Evolutionary conservation across 1,140 invertebrate genomes (phyloP).

Genomic region (Olivierus martensii): DNA sequence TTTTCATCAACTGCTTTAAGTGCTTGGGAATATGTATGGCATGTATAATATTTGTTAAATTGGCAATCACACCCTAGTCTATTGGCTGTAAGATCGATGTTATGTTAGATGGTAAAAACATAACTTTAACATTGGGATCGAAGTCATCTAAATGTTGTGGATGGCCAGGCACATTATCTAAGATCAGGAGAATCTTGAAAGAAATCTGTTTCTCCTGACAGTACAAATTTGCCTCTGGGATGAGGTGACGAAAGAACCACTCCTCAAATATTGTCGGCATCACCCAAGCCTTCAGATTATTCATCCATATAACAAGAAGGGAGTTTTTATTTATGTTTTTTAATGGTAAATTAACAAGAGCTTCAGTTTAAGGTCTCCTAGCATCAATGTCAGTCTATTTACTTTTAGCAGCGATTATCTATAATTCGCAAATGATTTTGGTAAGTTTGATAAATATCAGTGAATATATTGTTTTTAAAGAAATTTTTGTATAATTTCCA

Average conservation of each 20-base stretch:
- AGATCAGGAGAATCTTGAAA: neutral
- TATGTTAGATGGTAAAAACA: slow-evolving; percentile 34
- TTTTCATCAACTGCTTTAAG: neutral
- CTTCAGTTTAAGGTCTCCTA: too few species aligned
- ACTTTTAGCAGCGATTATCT: too few species aligned
- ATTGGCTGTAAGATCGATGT: slow-evolving; percentile 34
- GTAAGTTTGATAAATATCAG: too few species aligned
- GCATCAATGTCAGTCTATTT: too few species aligned
- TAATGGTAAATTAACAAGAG: too few species aligned
- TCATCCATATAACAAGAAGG: neutral
- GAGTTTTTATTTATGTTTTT: too few species aligned
- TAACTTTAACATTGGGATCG: slow-evolving; percentile 26
- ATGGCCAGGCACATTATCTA: neutral
- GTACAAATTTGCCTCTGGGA: neutral
- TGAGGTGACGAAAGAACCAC: neutral
- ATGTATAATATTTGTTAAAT: slow-evolving; percentile 21
- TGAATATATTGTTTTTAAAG: too few species aligned
- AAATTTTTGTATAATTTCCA: too few species aligned
- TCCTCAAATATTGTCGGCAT: neutral
- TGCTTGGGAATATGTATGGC: neutral
- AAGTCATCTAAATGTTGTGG: neutral
- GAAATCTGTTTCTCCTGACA: neutral
- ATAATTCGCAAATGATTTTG: too few species aligned
- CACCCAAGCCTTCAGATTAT: neutral
- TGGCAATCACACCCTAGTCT: slow-evolving; percentile 33